Evolutionary conservation across 2,113 vertebrate genomes (phyloP).

Genomic region (Ginglymostoma cirratum): DNA sequence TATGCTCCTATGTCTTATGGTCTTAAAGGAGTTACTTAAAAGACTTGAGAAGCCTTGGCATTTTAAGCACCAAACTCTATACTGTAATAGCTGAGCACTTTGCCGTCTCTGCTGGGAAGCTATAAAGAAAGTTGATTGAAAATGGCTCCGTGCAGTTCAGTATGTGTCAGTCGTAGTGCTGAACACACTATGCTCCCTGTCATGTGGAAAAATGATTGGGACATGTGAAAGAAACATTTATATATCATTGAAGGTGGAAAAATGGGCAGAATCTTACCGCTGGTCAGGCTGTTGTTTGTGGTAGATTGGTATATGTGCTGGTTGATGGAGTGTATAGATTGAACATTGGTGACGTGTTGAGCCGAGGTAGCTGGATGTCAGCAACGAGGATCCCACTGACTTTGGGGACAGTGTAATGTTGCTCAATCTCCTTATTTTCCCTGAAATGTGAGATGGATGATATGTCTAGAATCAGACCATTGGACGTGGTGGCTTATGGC

Average conservation of each 20-base stretch:
- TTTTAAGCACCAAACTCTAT: neutral
- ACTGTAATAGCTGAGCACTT: neutral
- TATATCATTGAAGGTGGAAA: neutral
- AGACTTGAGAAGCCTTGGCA: neutral
- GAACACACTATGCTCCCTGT: neutral
- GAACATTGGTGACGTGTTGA: neutral
- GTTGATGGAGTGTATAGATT: neutral
- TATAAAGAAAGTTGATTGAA: neutral
- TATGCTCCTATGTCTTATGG: too few relatives aligned
- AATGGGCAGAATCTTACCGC: neutral
- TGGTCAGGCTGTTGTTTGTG: neutral
- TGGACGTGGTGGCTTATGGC: neutral
- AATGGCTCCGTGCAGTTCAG: neutral
- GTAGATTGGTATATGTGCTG: neutral
- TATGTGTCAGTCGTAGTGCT: neutral
- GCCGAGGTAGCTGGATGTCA: neutral
- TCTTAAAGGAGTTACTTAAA: neutral
- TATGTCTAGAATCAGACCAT: neutral
- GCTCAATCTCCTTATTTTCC: neutral
- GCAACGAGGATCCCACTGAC: neutral
- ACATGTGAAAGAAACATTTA: neutral
- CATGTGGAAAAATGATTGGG: neutral
- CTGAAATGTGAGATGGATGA: neutral
- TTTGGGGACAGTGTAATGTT: neutral
- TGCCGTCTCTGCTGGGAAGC: neutral